phyloP scores from a whole-genome alignment of 2,888 invertebrate genomes.

The Scaptodrosophila latifasciaeformis region DNA sequence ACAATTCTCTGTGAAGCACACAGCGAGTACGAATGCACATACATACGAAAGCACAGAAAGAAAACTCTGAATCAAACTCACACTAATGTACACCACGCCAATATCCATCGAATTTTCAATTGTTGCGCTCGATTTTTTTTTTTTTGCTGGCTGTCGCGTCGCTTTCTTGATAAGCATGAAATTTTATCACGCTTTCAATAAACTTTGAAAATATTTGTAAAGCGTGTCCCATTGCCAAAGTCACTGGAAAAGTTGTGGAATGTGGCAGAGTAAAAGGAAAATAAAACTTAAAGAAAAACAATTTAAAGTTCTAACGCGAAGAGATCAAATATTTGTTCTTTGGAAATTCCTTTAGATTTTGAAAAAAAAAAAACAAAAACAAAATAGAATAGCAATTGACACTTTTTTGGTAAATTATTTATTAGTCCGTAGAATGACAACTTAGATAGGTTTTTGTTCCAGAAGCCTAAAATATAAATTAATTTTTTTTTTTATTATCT shows the following conservation, averaged over 20 bases:
- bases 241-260: too few relatives aligned
- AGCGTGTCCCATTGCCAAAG: conserved; percentile 28
- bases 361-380: conserved; percentile 1
- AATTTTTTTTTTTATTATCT: neutral
- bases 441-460: too few relatives aligned
- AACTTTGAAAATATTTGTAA: conserved; percentile 56
- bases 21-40: too few relatives aligned
- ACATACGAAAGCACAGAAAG: neutral
- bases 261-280: too few relatives aligned
- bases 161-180: conserved; percentile 54
- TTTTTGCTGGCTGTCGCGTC: conserved; percentile 33
- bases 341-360: too few relatives aligned
- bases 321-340: too few relatives aligned
- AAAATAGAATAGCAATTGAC: neutral
- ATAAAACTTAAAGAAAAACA: too few relatives aligned
- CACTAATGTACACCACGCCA: conserved; percentile 7
- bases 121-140: conserved; percentile 41
- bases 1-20: conserved; percentile 23
- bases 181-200: conserved; percentile 73
- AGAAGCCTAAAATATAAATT: conserved; percentile 6
- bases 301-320: too few relatives aligned
- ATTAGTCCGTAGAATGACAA: too few relatives aligned
- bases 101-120: conserved; percentile 34
- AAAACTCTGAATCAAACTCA: too few relatives aligned
- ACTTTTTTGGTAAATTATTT: conserved; percentile 19